Evolutionary conservation across 2,888 invertebrate species (phyloP).

Genomic region (Acrobasis suavella): DNA sequence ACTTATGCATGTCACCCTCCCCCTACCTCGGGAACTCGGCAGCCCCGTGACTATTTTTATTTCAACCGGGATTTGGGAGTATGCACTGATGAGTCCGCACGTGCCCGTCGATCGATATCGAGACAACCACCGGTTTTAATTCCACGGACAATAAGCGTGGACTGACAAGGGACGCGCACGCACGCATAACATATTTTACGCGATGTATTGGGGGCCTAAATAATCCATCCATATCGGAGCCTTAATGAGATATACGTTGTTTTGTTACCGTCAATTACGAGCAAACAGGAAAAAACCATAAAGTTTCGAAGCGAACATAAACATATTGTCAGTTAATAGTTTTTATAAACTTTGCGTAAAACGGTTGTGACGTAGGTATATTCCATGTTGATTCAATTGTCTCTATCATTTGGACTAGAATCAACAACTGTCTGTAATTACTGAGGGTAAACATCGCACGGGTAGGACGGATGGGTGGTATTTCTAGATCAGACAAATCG

Average conservation of each 20-base stretch:
- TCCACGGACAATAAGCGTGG: slow-evolving; percentile 19
- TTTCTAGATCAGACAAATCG: slow-evolving; percentile 21
- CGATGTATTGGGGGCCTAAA: slow-evolving; percentile 17
- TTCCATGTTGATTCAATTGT: slow-evolving; percentile 12
- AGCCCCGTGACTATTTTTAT: slow-evolving; percentile 64
- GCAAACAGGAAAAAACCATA: slow-evolving; percentile 1
- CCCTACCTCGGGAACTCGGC: slow-evolving; percentile 36
- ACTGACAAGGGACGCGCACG: slow-evolving; percentile 19
- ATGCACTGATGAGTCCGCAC: slow-evolving; percentile 64
- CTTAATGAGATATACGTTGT: slow-evolving; percentile 19
- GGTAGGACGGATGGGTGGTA: neutral
- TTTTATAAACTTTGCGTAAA: neutral
- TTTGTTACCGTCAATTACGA: slow-evolving; percentile 1
- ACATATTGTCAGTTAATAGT: neutral
- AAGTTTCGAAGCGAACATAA: slow-evolving; percentile 9
- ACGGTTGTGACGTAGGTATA: neutral
- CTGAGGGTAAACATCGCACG: slow-evolving; percentile 5
- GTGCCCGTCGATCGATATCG: slow-evolving; percentile 54
- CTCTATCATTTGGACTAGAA: slow-evolving; percentile 3
- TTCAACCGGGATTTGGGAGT: slow-evolving; percentile 66
- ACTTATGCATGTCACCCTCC: slow-evolving; percentile 73
- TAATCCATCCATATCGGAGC: slow-evolving; percentile 16
- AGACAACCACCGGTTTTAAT: slow-evolving; percentile 41
- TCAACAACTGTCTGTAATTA: slow-evolving; percentile 17
- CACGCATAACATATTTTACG: slow-evolving; percentile 17